Conservation (phyloP, 2,888 invertebrate genomes). For the Amiota communis region DNA sequence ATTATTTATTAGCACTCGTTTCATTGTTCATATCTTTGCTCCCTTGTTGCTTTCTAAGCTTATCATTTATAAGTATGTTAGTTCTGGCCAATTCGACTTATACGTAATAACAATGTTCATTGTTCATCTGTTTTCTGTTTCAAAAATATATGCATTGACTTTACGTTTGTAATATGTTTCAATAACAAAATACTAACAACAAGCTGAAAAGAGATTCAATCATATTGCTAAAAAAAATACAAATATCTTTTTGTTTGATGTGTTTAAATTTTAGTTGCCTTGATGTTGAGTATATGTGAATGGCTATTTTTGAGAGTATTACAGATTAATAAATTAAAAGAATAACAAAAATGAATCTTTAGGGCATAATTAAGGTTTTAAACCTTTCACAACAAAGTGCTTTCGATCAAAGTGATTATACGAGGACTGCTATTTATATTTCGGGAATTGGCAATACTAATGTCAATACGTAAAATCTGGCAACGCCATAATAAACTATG, state of each 20-base stretch:
- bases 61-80: not conserved
- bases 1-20: slow-evolving; percentile 18
- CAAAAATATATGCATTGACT: not conserved
- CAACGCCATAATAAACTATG: too few relatives aligned
- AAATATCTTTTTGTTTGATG: too few relatives aligned
- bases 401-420: too few relatives aligned
- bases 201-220: slow-evolving; percentile 4
- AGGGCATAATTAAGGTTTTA: too few relatives aligned
- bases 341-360: not conserved
- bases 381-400: too few relatives aligned
- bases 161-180: not conserved
- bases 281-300: not conserved
- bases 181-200: not conserved
- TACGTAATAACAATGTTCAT: not conserved
- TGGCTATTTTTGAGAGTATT: not conserved
- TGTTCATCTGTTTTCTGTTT: not conserved
- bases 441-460: too few relatives aligned
- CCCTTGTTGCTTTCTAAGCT: not conserved
- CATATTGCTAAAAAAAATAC: not conserved
- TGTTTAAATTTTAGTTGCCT: too few relatives aligned
- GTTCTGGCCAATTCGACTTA: not conserved
- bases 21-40: not conserved
- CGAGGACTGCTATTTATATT: too few relatives aligned
- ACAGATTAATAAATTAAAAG: not conserved
- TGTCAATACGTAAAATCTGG: too few relatives aligned